phyloP scores from a whole-genome alignment of 2,888 invertebrate genomes.

The Phortica magna region DNA sequence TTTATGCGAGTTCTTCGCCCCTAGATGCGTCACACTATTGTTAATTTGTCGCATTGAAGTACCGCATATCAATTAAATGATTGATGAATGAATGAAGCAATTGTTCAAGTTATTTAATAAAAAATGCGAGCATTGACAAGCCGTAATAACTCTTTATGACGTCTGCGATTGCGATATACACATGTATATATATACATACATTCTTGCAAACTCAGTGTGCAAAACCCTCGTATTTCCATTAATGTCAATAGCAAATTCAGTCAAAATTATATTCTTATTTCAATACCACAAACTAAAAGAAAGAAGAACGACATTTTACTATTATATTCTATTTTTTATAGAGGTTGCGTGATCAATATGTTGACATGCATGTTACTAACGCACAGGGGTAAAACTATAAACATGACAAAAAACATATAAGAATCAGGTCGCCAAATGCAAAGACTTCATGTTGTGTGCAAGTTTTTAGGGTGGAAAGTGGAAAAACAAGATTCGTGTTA shows the following conservation, averaged over 20 bases:
- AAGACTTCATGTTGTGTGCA: too few relatives aligned
- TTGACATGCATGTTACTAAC: too few relatives aligned
- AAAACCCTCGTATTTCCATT: constrained; percentile 39
- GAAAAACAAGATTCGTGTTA: constrained; percentile 65
- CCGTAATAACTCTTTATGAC: constrained; percentile 26
- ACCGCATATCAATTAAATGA: constrained; percentile 24
- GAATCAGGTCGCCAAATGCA: too few relatives aligned
- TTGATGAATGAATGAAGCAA: constrained; percentile 13
- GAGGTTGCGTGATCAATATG: too few relatives aligned
- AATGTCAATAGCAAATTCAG: constrained; percentile 16
- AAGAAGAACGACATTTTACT: too few relatives aligned
- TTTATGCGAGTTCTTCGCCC: not conserved
- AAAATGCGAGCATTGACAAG: constrained; percentile 16
- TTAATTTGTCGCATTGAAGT: constrained; percentile 3
- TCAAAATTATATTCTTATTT: constrained; percentile 43
- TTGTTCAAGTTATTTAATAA: constrained; percentile 20
- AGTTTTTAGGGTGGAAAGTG: too few relatives aligned
- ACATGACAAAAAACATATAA: too few relatives aligned
- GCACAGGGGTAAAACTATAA: too few relatives aligned
- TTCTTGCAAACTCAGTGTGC: constrained; percentile 43
- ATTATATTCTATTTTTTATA: too few relatives aligned
- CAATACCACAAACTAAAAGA: too few relatives aligned
- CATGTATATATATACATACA: constrained; percentile 41
- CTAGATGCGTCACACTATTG: constrained; percentile 19
- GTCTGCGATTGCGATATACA: constrained; percentile 34